These are phyloP conservation scores for Coremacera marginata DNA, from an alignment of 2,888 invertebrate genomes.

Conservation along the genomic window DNA sequence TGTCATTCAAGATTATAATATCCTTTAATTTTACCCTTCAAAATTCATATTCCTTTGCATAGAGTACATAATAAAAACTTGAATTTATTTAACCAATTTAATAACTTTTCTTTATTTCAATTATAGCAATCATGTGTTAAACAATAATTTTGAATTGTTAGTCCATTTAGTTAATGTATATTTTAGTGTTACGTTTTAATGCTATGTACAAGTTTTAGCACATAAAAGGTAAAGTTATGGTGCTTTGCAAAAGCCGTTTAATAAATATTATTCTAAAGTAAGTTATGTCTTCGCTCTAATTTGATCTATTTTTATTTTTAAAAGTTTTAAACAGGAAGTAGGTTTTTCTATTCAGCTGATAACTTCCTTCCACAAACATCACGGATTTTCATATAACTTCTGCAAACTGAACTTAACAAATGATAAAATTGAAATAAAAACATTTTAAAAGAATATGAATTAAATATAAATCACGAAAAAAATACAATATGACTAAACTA, in stretches of 20 bases:
- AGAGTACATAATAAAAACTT: no score
- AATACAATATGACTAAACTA: conserved; percentile 22
- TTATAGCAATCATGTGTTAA: no score
- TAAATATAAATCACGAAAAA: conserved; percentile 6
- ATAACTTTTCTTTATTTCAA: no score
- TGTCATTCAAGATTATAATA: no score
- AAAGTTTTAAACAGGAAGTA: background rate
- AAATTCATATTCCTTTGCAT: no score
- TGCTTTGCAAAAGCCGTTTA: conserved; percentile 5
- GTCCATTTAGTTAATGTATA: no score
- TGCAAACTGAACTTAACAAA: background rate
- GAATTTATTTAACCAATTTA: no score
- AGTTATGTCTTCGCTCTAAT: background rate
- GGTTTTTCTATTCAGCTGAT: background rate
- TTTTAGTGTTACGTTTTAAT: no score
- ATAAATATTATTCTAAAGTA: background rate
- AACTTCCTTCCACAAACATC: background rate
- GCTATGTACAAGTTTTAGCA: background rate
- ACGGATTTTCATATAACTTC: background rate
- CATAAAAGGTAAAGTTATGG: conserved; percentile 1
- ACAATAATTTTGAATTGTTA: no score
- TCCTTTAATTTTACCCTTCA: no score
- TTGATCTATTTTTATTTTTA: background rate
- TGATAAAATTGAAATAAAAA: conserved; percentile 8
- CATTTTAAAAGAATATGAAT: background rate